Percentiles rank a stretch among this genome's conserved stretches.
Conservation (phyloP, 2,113 vertebrate species). For the Ursus arctos region DNA sequence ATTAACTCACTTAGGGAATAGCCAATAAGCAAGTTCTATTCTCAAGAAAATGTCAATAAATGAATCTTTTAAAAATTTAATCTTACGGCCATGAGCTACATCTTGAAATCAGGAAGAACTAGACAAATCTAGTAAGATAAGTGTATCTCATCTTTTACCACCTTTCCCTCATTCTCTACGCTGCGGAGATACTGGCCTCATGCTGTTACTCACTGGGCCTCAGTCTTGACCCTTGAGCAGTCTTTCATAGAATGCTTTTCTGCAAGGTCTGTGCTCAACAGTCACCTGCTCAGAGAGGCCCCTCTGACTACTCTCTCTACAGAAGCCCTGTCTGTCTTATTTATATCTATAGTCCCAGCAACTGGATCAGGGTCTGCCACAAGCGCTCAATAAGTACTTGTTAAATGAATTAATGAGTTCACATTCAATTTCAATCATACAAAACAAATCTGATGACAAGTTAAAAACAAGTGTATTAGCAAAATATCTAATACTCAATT, state of each 20-base stretch:
- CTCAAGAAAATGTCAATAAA: neutral
- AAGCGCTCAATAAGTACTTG: neutral
- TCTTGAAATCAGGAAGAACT: neutral
- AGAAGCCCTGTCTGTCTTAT: neutral
- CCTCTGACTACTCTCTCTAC: neutral
- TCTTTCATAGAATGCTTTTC: neutral
- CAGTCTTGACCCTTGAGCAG: neutral
- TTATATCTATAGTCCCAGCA: neutral
- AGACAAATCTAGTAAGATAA: neutral
- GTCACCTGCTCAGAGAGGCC: neutral
- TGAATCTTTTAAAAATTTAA: neutral
- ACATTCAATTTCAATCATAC: constrained; percentile 11
- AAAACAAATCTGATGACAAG: neutral
- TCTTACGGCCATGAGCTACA: neutral
- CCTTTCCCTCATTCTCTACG: neutral
- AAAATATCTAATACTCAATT: neutral
- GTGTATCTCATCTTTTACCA: neutral
- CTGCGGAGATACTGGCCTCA: neutral
- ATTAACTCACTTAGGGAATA: neutral
- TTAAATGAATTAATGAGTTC: neutral
- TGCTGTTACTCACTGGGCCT: neutral
- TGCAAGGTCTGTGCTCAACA: neutral
- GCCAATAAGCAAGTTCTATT: neutral
- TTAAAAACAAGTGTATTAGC: constrained; percentile 33
- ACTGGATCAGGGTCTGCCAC: neutral